Base-by-base conservation (phyloP, 1,140 invertebrate genomes). In the Lepidurus packardi region DNA sequence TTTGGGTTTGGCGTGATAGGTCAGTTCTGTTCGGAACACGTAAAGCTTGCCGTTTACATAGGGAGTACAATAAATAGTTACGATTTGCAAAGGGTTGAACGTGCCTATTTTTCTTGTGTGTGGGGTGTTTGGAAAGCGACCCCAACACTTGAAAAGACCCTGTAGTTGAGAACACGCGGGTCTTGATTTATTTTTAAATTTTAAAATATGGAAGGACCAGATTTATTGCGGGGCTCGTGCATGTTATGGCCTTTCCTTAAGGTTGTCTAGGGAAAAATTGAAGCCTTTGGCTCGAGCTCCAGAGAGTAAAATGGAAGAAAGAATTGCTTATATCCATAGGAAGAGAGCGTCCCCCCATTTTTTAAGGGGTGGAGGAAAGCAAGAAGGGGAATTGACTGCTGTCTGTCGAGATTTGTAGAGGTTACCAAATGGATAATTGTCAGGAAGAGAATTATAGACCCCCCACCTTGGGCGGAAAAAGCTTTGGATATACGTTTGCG, bases 141-240 rank as follows among this genome's bases (percentile, higher is more conserved):
- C 34, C 34, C 34, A 34, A 34, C 34, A 34, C 34, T 34, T 34
- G 4, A 34, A 34, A 34, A 34, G n/a, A 16, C 53, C 7, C n/a
- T 16, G 16, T n/a, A 65, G 53, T 65, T n/a, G 53, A 13, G 53
- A 65, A 21, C 53, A 65, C 53, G 13, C 53, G 53, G 21, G 53
- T 65, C 53, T 7, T 65, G 53, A 65, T 65, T 65, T 65, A 65
- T 65, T 65, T 65, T 65, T 65, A 65, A 65, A 65, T 65, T 9
- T 65, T 65, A 65, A 65, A 13, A 65, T 65, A 65, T 65, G 53
- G 53, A 65, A 65, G 53, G 53, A 21, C 16, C 8, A 16, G 53
- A 65, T 65, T 65, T 65, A 65, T 65, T 65, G 53, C 16, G 21
- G 53, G 5, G 53, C 21, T 65, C 16, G 9, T 11, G 53, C 3